Conservation (phyloP, 2,113 vertebrate species). For the Andinoacara biseriatus region DNA sequence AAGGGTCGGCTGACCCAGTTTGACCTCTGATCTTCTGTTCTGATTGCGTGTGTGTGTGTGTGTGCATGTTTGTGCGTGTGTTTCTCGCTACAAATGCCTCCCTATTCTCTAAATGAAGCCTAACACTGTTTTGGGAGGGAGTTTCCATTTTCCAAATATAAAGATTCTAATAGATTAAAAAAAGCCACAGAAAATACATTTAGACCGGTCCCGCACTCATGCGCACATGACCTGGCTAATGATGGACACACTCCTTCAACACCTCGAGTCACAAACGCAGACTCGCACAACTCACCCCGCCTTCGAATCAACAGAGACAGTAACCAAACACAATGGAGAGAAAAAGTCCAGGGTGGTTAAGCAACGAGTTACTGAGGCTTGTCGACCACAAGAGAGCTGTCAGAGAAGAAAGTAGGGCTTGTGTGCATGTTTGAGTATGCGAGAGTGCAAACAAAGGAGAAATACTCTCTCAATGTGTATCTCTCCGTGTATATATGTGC, state of each 20-base stretch:
- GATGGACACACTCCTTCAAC: slow-evolving; percentile 31
- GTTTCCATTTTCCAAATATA: slow-evolving; percentile 52
- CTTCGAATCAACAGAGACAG: slow-evolving; percentile 67
- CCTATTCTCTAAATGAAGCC: slow-evolving; percentile 42
- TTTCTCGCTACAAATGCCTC: slow-evolving; percentile 28
- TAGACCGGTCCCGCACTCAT: neutral
- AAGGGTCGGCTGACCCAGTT: slow-evolving; percentile 68
- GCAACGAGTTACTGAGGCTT: slow-evolving; percentile 70
- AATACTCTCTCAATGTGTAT: slow-evolving; percentile 49
- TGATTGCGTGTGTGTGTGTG: slow-evolving; percentile 47
- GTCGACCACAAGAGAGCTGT: slow-evolving; percentile 73
- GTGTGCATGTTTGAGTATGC: slow-evolving; percentile 69
- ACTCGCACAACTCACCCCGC: slow-evolving; percentile 27
- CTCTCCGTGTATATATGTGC: slow-evolving; percentile 30
- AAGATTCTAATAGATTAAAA: slow-evolving; percentile 29
- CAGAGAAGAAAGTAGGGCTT: slow-evolving; percentile 67
- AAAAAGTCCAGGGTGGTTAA: slow-evolving; percentile 68
- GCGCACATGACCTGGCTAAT: slow-evolving; percentile 18
- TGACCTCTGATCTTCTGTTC: slow-evolving; percentile 79
- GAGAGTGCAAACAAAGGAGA: slow-evolving; percentile 71
- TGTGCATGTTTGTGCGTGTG: neutral
- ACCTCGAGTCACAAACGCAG: slow-evolving; percentile 26
- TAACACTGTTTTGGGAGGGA: slow-evolving; percentile 52
- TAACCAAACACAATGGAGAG: slow-evolving; percentile 68
- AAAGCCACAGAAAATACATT: slow-evolving; percentile 1